Percentiles rank a stretch among this genome's conserved stretches.
These are phyloP conservation scores for Scotopteryx bipunctaria DNA, from an alignment of 2,888 invertebrate genomes.

Conservation along the genomic window DNA sequence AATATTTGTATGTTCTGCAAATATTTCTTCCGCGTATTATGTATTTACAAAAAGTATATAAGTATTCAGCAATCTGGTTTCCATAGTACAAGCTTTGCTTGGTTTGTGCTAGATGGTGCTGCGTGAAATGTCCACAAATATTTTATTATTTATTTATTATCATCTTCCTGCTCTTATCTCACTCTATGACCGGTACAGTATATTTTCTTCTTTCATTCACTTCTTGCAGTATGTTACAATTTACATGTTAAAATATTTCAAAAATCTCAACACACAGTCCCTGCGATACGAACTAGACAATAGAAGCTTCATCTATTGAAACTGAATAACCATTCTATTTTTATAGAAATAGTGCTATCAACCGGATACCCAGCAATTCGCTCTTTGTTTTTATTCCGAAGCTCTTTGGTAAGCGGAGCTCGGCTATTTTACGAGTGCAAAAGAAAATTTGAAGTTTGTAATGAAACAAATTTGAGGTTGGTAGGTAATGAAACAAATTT, in stretches of 20 bases:
- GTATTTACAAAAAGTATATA: too few relatives aligned
- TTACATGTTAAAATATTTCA: neutral
- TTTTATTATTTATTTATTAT: too few relatives aligned
- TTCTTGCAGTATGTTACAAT: too few relatives aligned
- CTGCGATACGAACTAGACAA: conserved; percentile 25
- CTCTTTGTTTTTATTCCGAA: conserved; percentile 57
- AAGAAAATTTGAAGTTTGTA: conserved; percentile 71
- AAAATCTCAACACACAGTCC: conserved; percentile 32
- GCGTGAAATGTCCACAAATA: too few relatives aligned
- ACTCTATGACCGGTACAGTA: too few relatives aligned
- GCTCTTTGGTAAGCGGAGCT: conserved; percentile 62
- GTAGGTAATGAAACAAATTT: conserved; percentile 81
- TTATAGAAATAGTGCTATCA: conserved; percentile 50
- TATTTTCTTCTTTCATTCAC: too few relatives aligned
- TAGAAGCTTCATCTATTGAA: conserved; percentile 32
- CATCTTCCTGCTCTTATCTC: too few relatives aligned
- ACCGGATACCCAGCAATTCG: conserved; percentile 56
- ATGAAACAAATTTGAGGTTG: conserved; percentile 82
- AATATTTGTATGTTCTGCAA: too few relatives aligned
- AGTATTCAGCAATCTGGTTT: too few relatives aligned
- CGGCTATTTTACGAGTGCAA: conserved; percentile 51
- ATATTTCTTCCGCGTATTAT: too few relatives aligned
- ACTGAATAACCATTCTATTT: conserved; percentile 41
- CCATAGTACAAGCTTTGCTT: too few relatives aligned
- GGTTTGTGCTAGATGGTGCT: too few relatives aligned